Base-by-base conservation (phyloP, 2,888 invertebrate species). In the Lomographa bimaculata region DNA sequence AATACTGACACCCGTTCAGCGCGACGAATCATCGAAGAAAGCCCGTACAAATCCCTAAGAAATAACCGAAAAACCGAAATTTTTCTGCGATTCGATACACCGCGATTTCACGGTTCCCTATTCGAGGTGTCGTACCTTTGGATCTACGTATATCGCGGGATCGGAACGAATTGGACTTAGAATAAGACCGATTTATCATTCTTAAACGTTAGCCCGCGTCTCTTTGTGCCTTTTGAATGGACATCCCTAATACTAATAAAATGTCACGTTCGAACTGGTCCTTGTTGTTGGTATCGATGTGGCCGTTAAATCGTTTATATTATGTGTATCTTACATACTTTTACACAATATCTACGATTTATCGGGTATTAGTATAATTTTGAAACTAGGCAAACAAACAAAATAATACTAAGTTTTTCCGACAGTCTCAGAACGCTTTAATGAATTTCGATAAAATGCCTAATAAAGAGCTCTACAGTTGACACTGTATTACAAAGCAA, bases 31-130 rank as follows among this genome's bases (percentile, higher is more conserved):
- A 59, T 50, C 73, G 89, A 84, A 89, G 90, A 90, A 90, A 90
- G 84, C 74, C 89, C 87, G 86, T 89, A 80, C 80, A 89, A 90
- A 90, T 89, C 82, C 77, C 65, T 80, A 86, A 89, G 90, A 89
- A 89, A 89, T 84, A 85, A 89, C 87, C 90, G 89, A 89, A 84
- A 89, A 90, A 90, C 90, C 89, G 82, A 83, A 84, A 89, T 87
- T 86, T 89, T 89, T 86, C 87, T 81, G 87, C 86, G 71, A 89
- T 90, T 90, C 84, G 90, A 67, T 71, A 74, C 87, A 52, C 54
- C 81, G 51, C 55, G 84, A 89, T 89, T 89, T 86, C 85, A 86
- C 80, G 86, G 79, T 72, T 53, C 73, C 77, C 78, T 81, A 79
- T 82, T 57, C 47, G 34, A 35, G 38, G 39, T 50, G 78, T 69